Base-by-base conservation (phyloP, 2,113 vertebrate genomes). In the Microtus richardsoni region DNA sequence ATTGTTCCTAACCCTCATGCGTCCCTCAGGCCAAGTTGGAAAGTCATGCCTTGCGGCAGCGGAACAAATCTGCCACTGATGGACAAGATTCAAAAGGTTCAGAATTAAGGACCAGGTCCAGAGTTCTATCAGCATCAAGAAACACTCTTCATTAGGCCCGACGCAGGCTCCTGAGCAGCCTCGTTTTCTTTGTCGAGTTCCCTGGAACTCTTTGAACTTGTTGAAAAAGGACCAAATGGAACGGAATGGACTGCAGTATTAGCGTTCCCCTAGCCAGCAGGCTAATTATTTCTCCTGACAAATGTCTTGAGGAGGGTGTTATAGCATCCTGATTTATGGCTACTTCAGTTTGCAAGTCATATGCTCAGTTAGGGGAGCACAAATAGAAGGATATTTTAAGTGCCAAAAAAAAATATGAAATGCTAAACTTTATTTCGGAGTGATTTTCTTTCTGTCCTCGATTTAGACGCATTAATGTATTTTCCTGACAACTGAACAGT, bases 401-500 rank as follows among this genome's bases (percentile, higher is more conserved):
- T 88, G 96, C 95, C 94, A 92, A 83, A 82, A 83, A 58, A 39
- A n/a, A 36, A 13, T 41, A 96, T 89, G 94, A 62, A 83, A 80
- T 94, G 96, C 96, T 96, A 97, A 98, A 96, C 79, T 97, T 98
- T 96, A 93, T 85, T 93, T 93, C 73, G 77, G 96, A 97, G 71
- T 88, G 90, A 93, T 91, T 80, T 97, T 91, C 94, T 95, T 97
- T 98, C 96, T 89, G 86, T 97, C 97, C 93, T 97, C 71, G 71
- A 94, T 95, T 97, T 96, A 96, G 96, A 97, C 89, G 71, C 71
- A 93, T 94, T 97, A 93, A 96, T 94, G 60, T 89, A n/a, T 96
- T 95, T 98, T 91, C 88, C 92, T 96, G 96, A 70, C 88, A 94
- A 91, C 73, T 78, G 87, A 87, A 95, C n/a, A 68, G 71, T 58